A percentile compares a stretch with the other conserved stretches of the same genome.
phyloP scores from a whole-genome alignment of 1,140 invertebrate genomes.

The Bombus pyrosoma region DNA sequence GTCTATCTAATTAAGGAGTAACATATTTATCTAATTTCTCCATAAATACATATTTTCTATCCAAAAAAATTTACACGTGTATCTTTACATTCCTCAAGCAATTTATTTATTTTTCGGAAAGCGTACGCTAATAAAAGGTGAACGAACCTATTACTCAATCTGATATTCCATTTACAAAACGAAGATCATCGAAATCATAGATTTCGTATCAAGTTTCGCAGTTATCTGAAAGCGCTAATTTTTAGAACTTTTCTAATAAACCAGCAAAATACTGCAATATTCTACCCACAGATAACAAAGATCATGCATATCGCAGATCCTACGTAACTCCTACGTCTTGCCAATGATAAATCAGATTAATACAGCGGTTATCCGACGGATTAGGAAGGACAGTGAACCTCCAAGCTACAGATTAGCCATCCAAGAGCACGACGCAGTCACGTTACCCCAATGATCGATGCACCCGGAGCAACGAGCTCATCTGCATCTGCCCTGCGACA shows the following conservation, averaged over 20 bases:
- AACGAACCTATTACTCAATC: not conserved
- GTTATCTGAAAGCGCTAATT: not conserved
- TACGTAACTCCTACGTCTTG: constrained; percentile 68
- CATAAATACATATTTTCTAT: no score
- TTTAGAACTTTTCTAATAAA: no score
- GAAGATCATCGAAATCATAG: no score
- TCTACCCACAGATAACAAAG: not conserved
- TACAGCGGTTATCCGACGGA: constrained; percentile 66
- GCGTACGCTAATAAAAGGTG: not conserved
- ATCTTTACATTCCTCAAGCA: no score
- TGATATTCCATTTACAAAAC: no score
- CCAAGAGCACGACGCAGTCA: constrained; percentile 63
- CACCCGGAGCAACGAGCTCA: constrained; percentile 71
- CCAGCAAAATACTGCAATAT: not conserved
- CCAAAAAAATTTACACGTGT: no score
- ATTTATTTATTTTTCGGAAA: not conserved
- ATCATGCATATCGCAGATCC: not conserved
- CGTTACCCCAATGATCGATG: constrained; percentile 77
- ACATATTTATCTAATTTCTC: no score
- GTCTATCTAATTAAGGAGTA: no score
- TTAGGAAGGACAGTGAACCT: constrained; percentile 72
- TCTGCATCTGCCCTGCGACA: constrained; percentile 74
- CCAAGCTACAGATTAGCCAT: constrained; percentile 76
- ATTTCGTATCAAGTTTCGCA: not conserved
- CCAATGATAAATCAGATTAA: constrained; percentile 78